phyloP scores from a whole-genome alignment of 2,113 vertebrate genomes.

The Hymenochirus boettgeri region DNA sequence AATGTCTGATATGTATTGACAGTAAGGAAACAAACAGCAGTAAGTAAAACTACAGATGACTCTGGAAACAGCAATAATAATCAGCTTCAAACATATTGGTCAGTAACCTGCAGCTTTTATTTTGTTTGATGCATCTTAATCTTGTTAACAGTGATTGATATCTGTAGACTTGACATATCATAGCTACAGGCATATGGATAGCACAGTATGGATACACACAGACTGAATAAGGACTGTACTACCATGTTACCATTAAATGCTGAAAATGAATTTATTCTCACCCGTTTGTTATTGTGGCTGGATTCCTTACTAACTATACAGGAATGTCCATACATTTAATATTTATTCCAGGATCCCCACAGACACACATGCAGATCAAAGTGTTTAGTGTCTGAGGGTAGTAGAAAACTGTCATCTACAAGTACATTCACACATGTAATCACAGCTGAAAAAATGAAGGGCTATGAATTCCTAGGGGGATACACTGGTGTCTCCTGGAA shows the following conservation, averaged over 20 bases:
- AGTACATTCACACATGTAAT: background rate
- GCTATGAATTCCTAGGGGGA: constrained; percentile 1
- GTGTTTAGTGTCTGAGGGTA: background rate
- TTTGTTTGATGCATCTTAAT: background rate
- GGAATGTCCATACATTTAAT: background rate
- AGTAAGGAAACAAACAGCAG: background rate
- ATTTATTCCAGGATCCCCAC: background rate
- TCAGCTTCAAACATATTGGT: background rate
- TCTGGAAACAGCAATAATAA: background rate
- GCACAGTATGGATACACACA: too few relatives aligned
- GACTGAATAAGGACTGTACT: too few relatives aligned
- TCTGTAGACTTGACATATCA: background rate
- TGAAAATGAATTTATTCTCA: too few relatives aligned
- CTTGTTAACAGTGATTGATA: background rate
- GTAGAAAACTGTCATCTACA: background rate
- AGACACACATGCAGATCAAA: background rate
- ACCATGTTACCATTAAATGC: too few relatives aligned
- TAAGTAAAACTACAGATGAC: background rate
- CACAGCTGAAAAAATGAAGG: constrained; percentile 14
- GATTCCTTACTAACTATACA: too few relatives aligned
- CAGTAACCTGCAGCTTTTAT: background rate
- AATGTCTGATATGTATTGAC: background rate
- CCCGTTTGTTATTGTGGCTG: too few relatives aligned
- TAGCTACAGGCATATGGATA: background rate
- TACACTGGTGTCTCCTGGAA: constrained; percentile 3